Percentiles rank a stretch among this genome's conserved stretches.
Conservation (phyloP, 2,888 invertebrate species). For the Hyposoter dolosus region DNA sequence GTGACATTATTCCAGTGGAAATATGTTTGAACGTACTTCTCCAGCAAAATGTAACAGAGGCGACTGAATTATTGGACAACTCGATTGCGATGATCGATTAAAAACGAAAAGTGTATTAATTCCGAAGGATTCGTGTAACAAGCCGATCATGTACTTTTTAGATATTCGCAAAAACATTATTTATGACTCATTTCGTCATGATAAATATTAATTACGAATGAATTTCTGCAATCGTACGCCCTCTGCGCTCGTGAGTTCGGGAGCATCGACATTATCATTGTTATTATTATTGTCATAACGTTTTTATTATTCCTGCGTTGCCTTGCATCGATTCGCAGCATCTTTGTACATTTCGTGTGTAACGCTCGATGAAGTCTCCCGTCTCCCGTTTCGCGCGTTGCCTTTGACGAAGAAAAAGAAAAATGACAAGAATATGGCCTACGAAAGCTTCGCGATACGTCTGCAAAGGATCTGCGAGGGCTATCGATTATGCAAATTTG, state of each 20-base stretch:
- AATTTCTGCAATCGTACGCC: constrained; percentile 11
- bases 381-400: constrained; percentile 27
- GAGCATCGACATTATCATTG: constrained; percentile 13
- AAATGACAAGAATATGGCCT: constrained; percentile 47
- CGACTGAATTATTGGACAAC: neutral
- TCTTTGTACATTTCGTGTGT: constrained; percentile 37
- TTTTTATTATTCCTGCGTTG: constrained; percentile 7
- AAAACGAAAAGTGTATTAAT: neutral
- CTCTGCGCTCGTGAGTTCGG: constrained; percentile 2
- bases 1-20: neutral
- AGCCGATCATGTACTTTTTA: constrained; percentile 18
- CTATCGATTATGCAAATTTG: constrained; percentile 51
- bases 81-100: neutral
- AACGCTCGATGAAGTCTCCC: constrained; percentile 30
- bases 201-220: neutral
- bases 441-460: constrained; percentile 53
- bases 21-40: neutral
- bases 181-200: constrained; percentile 16
- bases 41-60: neutral
- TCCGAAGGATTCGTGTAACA: constrained; percentile 19
- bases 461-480: constrained; percentile 39
- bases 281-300: neutral
- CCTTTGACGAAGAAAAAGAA: constrained; percentile 9
- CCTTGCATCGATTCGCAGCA: constrained; percentile 21
- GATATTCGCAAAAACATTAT: constrained; percentile 16